phyloP scores from a whole-genome alignment of 2,113 vertebrate genomes.

The Myocastor coypus region DNA sequence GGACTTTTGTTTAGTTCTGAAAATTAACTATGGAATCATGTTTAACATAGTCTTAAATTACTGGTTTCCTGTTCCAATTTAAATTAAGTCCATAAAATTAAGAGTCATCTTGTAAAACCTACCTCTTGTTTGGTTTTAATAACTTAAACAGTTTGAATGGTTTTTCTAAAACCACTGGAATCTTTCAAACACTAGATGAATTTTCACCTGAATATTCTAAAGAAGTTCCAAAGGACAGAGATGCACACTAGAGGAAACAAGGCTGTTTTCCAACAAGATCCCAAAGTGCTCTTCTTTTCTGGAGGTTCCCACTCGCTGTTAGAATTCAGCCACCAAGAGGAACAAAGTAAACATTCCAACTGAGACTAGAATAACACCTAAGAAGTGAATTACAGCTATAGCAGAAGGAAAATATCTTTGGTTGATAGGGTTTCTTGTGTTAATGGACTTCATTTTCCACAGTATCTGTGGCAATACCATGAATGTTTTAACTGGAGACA shows the following conservation, averaged over 20 bases:
- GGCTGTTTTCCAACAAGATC: slow-evolving; percentile 64
- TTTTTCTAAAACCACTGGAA: slow-evolving; percentile 54
- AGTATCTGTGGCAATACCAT: not conserved
- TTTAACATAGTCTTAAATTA: slow-evolving; percentile 51
- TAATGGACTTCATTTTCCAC: not conserved
- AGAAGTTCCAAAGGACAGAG: slow-evolving; percentile 71
- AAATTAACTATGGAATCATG: not conserved
- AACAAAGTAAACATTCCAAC: slow-evolving; percentile 62
- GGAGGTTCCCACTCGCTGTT: slow-evolving; percentile 63
- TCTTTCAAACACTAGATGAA: slow-evolving; percentile 59
- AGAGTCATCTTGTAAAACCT: slow-evolving; percentile 34
- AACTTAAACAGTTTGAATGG: slow-evolving; percentile 42
- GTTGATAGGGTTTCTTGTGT: not conserved
- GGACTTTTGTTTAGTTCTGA: not conserved
- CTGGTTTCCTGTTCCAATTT: slow-evolving; percentile 26
- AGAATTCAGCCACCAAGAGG: slow-evolving; percentile 65
- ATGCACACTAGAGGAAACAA: slow-evolving; percentile 61
- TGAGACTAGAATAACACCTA: slow-evolving; percentile 29
- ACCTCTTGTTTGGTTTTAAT: slow-evolving; percentile 43
- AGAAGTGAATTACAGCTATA: slow-evolving; percentile 4
- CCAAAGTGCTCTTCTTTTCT: slow-evolving; percentile 51
- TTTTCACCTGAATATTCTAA: slow-evolving; percentile 74
- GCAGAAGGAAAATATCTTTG: not conserved
- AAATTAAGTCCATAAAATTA: slow-evolving; percentile 65
- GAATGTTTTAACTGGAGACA: slow-evolving; percentile 34